These are phyloP conservation scores for Drepana falcataria DNA, from an alignment of 2,888 invertebrate species.

Conservation along the genomic window DNA sequence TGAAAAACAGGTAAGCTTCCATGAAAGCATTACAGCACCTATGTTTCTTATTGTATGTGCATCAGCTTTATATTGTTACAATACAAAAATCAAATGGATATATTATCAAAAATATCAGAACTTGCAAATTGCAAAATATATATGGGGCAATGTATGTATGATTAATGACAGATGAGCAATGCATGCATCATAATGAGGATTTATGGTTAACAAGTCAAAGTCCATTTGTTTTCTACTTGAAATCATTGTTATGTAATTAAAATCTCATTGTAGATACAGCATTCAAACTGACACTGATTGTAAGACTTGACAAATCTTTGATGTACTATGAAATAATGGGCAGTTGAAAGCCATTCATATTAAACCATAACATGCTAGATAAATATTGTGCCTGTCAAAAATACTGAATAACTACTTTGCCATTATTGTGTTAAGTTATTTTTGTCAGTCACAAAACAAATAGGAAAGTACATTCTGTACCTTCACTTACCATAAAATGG, in stretches of 20 bases:
- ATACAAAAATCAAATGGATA: not conserved
- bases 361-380: conserved; percentile 28
- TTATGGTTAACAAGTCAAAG: too few relatives aligned
- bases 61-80: not conserved
- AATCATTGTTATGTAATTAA: not conserved
- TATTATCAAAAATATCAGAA: not conserved
- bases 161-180: not conserved
- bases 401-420: conserved; percentile 14
- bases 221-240: too few relatives aligned
- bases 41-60: not conserved
- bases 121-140: not conserved
- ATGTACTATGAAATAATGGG: not conserved
- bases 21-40: not conserved
- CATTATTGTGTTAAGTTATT: conserved; percentile 18
- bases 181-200: not conserved
- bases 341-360: conserved; percentile 24
- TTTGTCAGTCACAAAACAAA: conserved; percentile 42
- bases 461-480: conserved; percentile 69
- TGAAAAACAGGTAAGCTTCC: not conserved
- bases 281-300: not conserved
- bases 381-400: conserved; percentile 28
- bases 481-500: conserved; percentile 74
- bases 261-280: not conserved
- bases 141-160: not conserved
- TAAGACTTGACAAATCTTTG: not conserved